Base-by-base conservation (phyloP, 1,140 invertebrate genomes). In the Eueides isabella region DNA sequence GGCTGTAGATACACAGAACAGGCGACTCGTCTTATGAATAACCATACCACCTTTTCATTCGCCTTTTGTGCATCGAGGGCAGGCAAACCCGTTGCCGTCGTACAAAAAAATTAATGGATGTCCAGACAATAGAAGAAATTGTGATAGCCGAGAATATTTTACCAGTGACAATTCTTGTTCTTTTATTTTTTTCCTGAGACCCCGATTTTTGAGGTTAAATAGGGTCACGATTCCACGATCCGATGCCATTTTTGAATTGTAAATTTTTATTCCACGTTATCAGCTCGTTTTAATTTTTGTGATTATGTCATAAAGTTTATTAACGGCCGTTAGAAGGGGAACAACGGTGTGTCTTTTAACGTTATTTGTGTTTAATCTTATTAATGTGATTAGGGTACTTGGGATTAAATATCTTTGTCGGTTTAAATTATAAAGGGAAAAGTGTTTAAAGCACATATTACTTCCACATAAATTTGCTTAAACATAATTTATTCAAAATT, bases 71-170 rank as follows among this genome's bases (percentile, higher is more conserved):
- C 76, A 71, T 33, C 30, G 78, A 84, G 85, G 85, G 85, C 82
- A 84, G 80, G 83, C 76, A 85, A 90, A 91, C 88, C 84, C 83
- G 89, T 91, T 89, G 87, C 77, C 79, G 78, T 80, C 77, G 41
- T 85, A 86, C 85, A 84, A 86, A 91, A 89, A 85, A 85, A 86
- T 90, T 90, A 90, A 90, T 91, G 91, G 84, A 83, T 80, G 80
- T 85, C 80, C 80, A 74, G 77, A 92, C 89, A 92, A 92, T 87
- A 75, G 77, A 81, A 85, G 91, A 92, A 91, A 92, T 92, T 90
- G 88, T 91, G 86, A 91, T 92, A 91, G 91, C 89, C 86, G 88
- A 88, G 86, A 90, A 89, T 90, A 88, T 92, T 89, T 90, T 84
- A 83, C 83, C 86, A 78, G 75, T 79, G 81, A 85, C 84, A 77